Evolutionary conservation across 2,888 invertebrate species (phyloP), one percentile per base, ranked within the genome.

Genomic region (Bhutanitis thaidina): DNA sequence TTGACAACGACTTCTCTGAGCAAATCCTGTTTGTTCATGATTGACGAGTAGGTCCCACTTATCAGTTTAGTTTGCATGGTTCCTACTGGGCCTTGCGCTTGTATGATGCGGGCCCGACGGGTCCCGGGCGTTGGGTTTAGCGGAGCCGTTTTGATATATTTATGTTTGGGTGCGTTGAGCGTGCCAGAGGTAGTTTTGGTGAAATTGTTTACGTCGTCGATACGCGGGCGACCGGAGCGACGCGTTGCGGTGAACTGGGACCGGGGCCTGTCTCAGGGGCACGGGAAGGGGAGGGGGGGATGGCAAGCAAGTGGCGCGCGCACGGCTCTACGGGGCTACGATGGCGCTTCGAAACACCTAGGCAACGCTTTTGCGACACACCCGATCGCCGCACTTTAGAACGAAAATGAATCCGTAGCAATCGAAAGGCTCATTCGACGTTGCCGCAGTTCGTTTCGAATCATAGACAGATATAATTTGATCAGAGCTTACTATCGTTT

Each of bases 1-100:
- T 93, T 93, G 83, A 92, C 91, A 72, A 93, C 92, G 61, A 93
- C 92, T 81, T 93, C 93, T 68, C 93, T 87, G 59, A 93, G 90
- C 63, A 93, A 90, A 84, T 93, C 93, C 82, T 93, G 92, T 79
- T 91, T 91, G 80, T 90, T 91, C 87, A 92, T 91, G 77, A 91
- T 91, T 79, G 92, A 91, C 69, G 92, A 89, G 86, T 92, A 92
- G 85, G 91, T 91, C 67, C 91, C 89, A 80, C 90, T 90, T 86
- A 92, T 90, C 67, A 86, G 79, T 78, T 90, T 91, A 61, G 87
- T 87, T 83, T 90, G 91, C 88, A 91, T 91, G 80, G 69, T 80
- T 76, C 72, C 77, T 71, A 75, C 72, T 75, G 77, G 64, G 64
- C 66, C 63, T 65, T 71, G 65, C 62, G 73, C 64, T 65, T 71